These are phyloP conservation scores for Notocelia uddmanniana DNA, from an alignment of 2,888 invertebrate species.

Conservation along the genomic window DNA sequence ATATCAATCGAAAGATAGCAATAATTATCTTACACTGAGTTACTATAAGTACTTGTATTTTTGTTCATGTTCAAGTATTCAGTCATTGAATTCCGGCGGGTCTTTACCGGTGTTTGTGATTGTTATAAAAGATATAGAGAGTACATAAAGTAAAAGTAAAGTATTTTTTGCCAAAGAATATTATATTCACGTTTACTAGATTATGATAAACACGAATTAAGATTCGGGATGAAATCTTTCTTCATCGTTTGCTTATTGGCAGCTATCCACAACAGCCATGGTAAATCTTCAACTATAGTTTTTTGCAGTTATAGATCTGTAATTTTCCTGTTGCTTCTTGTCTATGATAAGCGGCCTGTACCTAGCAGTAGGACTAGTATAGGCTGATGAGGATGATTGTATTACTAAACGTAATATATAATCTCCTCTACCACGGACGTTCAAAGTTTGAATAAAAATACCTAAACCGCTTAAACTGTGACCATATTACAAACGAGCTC, in stretches of 20 bases:
- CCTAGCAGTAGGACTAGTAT: too few relatives aligned
- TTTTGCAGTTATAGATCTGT: too few relatives aligned
- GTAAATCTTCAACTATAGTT: constrained; percentile 53
- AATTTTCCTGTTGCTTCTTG: too few relatives aligned
- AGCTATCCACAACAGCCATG: constrained; percentile 52
- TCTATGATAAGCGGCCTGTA: too few relatives aligned
- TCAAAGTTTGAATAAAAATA: too few relatives aligned
- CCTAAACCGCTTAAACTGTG: too few relatives aligned
- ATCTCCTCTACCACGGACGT: too few relatives aligned
- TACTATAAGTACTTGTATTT: constrained; percentile 61
- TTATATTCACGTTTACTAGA: neutral
- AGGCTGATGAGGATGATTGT: too few relatives aligned
- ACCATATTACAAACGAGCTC: too few relatives aligned
- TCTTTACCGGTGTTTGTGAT: constrained; percentile 7
- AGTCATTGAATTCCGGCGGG: neutral
- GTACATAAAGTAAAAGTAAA: too few relatives aligned
- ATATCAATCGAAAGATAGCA: constrained; percentile 72
- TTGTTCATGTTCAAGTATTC: constrained; percentile 57
- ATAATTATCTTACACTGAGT: constrained; percentile 61
- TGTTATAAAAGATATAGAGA: neutral
- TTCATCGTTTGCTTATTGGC: constrained; percentile 50
- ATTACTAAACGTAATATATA: too few relatives aligned
- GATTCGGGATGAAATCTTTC: constrained; percentile 46
- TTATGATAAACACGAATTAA: constrained; percentile 49
- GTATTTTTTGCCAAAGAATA: neutral